These are phyloP conservation scores for Capreolus pygargus DNA, from an alignment of 2,113 vertebrate genomes.

Conservation along the genomic window DNA sequence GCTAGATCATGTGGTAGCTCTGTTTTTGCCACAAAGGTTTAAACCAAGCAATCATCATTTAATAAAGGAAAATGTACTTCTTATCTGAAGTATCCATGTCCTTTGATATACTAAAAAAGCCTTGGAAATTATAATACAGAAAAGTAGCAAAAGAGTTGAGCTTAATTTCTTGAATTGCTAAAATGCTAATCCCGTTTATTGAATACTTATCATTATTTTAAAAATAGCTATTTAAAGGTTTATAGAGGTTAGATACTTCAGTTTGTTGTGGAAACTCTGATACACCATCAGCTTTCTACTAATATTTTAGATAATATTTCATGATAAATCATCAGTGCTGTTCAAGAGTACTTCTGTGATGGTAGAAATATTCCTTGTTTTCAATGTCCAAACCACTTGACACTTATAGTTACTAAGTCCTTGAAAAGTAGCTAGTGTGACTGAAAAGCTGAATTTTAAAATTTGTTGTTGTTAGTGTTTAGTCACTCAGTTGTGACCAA, in stretches of 20 bases:
- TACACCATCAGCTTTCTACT: background rate
- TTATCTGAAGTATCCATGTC: background rate
- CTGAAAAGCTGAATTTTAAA: background rate
- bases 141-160: background rate
- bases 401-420: background rate
- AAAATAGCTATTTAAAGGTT: background rate
- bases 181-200: background rate
- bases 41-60: background rate
- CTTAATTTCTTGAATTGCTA: background rate
- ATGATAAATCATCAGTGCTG: background rate
- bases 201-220: background rate
- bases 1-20: background rate
- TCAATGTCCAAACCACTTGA: background rate
- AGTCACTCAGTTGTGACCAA: background rate
- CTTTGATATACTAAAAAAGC: background rate
- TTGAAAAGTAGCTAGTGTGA: background rate
- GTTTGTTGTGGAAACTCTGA: background rate
- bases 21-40: background rate
- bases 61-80: background rate
- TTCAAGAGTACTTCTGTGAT: background rate
- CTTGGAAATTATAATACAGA: background rate
- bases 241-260: background rate
- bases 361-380: background rate
- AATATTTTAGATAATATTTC: background rate
- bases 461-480: background rate